Conservation (phyloP, 1,140 invertebrate species). For the Aculops lycopersici region DNA sequence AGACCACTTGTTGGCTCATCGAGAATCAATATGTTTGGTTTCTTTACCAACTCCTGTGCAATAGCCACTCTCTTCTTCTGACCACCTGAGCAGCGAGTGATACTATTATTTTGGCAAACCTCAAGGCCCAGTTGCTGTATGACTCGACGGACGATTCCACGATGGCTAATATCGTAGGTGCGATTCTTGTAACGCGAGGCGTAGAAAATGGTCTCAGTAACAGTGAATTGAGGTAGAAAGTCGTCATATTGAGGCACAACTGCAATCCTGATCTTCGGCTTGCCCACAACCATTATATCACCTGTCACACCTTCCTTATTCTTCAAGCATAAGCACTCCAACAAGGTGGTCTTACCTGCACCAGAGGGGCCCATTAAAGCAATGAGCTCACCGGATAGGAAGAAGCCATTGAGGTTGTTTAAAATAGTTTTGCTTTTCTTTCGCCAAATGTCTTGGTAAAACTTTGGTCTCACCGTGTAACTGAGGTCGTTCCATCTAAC, state of each 20-base stretch:
- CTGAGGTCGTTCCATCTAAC: not conserved
- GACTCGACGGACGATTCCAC: not conserved
- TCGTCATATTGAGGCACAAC: conserved; percentile 40
- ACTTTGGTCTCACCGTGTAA: not conserved
- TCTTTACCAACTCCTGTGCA: conserved; percentile 4
- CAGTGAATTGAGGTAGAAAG: conserved; percentile 48
- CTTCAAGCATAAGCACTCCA: conserved; percentile 10
- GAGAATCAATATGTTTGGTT: conserved; percentile 4
- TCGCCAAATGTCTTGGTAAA: too few species aligned
- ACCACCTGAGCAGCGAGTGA: conserved; percentile 4
- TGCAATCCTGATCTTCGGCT: conserved; percentile 1
- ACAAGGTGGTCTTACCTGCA: conserved; percentile 20
- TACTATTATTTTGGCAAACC: conserved; percentile 4
- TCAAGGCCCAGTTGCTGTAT: conserved; percentile 6
- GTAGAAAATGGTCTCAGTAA: conserved; percentile 55
- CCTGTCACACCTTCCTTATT: not conserved
- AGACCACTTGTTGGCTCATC: conserved; percentile 7
- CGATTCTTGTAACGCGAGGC: conserved; percentile 31
- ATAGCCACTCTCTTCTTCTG: conserved; percentile 6
- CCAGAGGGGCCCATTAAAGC: conserved; percentile 28
- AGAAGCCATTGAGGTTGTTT: not conserved
- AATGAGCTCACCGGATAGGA: conserved; percentile 13
- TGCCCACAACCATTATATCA: not conserved
- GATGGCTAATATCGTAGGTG: conserved; percentile 20
- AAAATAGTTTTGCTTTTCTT: not conserved